A percentile compares a stretch with the other conserved stretches of the same genome.
phyloP scores from a whole-genome alignment of 2,797 vertebrate genomes.

The Microcaecilia unicolor region DNA sequence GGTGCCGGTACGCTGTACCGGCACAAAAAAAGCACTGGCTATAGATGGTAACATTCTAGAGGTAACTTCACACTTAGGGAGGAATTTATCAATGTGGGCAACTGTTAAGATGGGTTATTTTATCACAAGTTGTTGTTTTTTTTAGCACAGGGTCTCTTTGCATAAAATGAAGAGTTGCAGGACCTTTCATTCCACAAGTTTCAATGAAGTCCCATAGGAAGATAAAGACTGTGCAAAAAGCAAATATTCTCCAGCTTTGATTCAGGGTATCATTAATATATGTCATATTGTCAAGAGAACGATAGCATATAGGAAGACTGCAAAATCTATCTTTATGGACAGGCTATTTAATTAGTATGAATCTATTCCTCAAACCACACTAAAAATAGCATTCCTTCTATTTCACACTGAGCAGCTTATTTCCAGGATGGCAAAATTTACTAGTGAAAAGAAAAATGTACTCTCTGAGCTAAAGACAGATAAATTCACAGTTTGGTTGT shows the following conservation, averaged over 20 bases:
- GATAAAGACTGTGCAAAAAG: not conserved
- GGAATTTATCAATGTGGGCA: too few relatives aligned
- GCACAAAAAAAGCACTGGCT: too few relatives aligned
- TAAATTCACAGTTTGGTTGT: too few relatives aligned
- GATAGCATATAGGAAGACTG: not conserved
- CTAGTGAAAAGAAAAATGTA: not conserved
- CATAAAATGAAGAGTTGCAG: not conserved
- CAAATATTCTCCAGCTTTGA: not conserved
- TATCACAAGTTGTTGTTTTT: too few relatives aligned
- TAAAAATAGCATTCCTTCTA: not conserved
- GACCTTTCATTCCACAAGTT: not conserved
- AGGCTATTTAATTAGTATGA: not conserved
- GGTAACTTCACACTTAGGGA: too few relatives aligned
- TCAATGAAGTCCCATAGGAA: conserved; percentile 26
- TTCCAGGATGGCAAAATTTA: not conserved
- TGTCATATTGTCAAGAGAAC: not conserved
- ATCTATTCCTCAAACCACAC: not conserved
- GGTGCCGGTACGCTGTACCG: too few relatives aligned
- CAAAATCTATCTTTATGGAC: not conserved
- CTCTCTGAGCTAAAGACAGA: not conserved
- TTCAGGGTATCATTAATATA: not conserved
- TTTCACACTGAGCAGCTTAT: not conserved
- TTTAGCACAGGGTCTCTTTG: too few relatives aligned
- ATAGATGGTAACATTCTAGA: too few relatives aligned
- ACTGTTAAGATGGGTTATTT: too few relatives aligned